A percentile compares a stretch with the other conserved stretches of the same genome.
These are phyloP conservation scores for Colius striatus DNA, from an alignment of 2,113 vertebrate genomes.

Conservation along the genomic window DNA sequence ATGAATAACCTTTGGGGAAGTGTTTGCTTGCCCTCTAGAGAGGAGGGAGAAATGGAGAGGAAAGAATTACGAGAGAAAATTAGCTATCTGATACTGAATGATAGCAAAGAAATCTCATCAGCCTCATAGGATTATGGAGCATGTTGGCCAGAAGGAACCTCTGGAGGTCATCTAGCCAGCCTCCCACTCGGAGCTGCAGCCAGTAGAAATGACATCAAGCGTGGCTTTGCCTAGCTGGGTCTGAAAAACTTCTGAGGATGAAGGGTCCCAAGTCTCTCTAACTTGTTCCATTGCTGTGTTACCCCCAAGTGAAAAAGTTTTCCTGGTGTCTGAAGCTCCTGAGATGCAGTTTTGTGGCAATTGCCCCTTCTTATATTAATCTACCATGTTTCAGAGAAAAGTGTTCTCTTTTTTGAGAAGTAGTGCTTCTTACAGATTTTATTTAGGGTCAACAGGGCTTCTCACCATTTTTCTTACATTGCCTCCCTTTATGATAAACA, in stretches of 20 bases:
- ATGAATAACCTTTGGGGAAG: slow-evolving; percentile 40
- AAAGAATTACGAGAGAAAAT: background rate
- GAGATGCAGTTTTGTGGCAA: background rate
- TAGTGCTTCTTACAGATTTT: background rate
- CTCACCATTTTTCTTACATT: background rate
- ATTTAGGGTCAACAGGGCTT: background rate
- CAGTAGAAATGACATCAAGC: background rate
- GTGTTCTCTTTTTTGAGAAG: background rate
- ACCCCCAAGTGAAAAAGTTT: background rate
- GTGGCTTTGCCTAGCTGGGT: background rate
- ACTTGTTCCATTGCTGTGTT: background rate
- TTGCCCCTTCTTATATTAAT: background rate
- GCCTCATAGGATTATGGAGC: background rate
- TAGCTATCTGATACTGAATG: background rate
- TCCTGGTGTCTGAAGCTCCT: background rate
- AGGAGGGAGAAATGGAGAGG: background rate
- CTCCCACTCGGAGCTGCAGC: background rate
- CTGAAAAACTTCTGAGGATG: background rate
- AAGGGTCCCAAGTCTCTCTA: background rate
- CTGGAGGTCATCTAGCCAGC: background rate
- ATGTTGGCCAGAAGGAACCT: background rate
- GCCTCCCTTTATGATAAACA: background rate
- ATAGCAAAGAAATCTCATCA: background rate
- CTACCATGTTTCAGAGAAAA: background rate
- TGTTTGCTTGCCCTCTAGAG: slow-evolving; percentile 57